Evolutionary conservation across 2,888 invertebrate genomes (phyloP).

Genomic region (Allolobophora icterica): DNA sequence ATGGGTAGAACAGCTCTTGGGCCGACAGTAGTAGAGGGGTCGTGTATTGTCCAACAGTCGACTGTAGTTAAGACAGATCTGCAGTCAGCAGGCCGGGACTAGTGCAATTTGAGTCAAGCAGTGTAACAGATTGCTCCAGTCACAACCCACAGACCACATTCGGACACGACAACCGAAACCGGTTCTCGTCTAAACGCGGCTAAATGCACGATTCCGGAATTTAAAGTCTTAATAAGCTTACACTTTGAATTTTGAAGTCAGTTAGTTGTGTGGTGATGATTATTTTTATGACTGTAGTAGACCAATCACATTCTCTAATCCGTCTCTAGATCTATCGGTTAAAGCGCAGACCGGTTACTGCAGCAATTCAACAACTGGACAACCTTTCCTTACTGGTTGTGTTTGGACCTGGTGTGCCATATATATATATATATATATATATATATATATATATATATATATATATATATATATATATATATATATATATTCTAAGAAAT

Average conservation of each 20-base stretch:
- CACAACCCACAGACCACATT: constrained; percentile 4
- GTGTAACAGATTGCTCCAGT: constrained; percentile 18
- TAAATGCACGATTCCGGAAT: not conserved
- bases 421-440: too few species aligned
- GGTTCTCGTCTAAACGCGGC: not conserved
- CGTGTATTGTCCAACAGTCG: too few species aligned
- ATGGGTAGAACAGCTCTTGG: too few species aligned
- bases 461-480: too few species aligned
- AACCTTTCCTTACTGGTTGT: not conserved
- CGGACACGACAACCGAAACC: not conserved
- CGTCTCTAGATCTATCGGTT: not conserved
- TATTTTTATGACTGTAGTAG: not conserved
- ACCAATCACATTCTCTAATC: too few species aligned
- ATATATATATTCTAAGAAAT: too few species aligned
- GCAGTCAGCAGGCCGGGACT: constrained; percentile 25
- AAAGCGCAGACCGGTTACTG: not conserved
- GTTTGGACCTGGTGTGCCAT: too few species aligned
- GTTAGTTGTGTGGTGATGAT: not conserved
- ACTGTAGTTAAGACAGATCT: not conserved
- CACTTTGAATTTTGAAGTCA: not conserved
- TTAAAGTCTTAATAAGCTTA: too few species aligned
- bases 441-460: too few species aligned
- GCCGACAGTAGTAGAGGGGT: too few species aligned
- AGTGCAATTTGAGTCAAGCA: constrained; percentile 23
- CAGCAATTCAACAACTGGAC: not conserved